Evolutionary conservation across 2,797 vertebrate species (phyloP), one percentile per base, ranked within the genome.

Genomic region (Scarus forsteni): DNA sequence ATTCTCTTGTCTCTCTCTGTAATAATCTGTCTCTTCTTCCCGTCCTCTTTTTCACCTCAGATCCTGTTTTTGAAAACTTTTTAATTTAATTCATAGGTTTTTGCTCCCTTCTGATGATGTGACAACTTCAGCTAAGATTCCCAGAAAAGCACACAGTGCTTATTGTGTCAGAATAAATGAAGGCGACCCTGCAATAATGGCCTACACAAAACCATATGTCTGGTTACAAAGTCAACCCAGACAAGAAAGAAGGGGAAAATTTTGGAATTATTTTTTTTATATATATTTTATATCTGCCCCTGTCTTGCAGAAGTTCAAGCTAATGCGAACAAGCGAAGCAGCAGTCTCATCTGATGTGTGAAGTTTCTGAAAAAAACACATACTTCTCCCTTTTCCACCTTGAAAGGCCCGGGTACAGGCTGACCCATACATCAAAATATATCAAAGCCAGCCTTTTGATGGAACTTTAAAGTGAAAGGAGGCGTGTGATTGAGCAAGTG

Each of bases 371-470:
- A 51, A 85, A 85, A 87, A 88, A 85, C 85, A 85, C 59, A 79
- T 51, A 83, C 64, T 83, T 91, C 77, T 85, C 38, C 38, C 85
- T 85, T 89, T 84, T 84, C 85, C 83, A 87, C 84, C 82, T 89
- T 89, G 86, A 91, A 89, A 89, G 84, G 77, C 81, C 77, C 36
- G 10, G 82, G 67, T 74, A 77, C 84, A 80, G 69, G 60, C 82
- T 84, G 87, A 88, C 84, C 87, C 86, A 84, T 85, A 83, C 86
- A 86, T 89, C 84, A 85, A 70, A 87, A 83, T 83, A 71, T 86
- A 88, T 89, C 85, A 88, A 91, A 91, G 86, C 77, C 73, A 86
- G 64, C 57, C 83, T 87, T 92, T 90, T 90, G 88, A 92, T 87
- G 71, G 86, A 89, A 88, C 83, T 89, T 88, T 82, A 88, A 92